Percentiles rank a stretch among this genome's conserved stretches.
phyloP scores from a whole-genome alignment of 2,797 vertebrate genomes.

The Thripadectes ignobilis region DNA sequence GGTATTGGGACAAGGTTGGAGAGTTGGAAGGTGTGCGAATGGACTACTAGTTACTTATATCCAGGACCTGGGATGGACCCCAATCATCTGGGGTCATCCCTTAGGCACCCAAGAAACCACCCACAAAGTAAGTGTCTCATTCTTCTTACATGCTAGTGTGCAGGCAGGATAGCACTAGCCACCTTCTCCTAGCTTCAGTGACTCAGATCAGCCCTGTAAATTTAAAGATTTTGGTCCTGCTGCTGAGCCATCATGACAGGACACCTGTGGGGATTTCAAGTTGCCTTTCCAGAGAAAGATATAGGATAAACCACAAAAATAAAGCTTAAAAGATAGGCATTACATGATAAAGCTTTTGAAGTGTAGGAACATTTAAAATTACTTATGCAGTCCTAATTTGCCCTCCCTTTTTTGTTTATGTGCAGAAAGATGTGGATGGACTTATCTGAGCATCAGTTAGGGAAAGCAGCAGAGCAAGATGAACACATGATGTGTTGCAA shows the following conservation, averaged over 20 bases:
- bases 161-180: background rate
- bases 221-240: background rate
- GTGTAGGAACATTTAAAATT: background rate
- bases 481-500: background rate
- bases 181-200: background rate
- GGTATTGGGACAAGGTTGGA: background rate
- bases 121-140: fast-evolving
- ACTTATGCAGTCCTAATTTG: background rate
- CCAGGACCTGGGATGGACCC: background rate
- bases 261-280: background rate
- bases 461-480: background rate
- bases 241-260: background rate
- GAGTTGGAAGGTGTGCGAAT: background rate
- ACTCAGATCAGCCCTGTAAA: background rate
- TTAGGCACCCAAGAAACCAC: background rate
- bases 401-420: background rate
- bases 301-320: background rate
- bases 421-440: background rate
- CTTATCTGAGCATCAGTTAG: background rate
- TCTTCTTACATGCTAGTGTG: background rate
- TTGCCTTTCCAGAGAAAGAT: background rate
- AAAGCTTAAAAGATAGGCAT: background rate
- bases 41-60: background rate
- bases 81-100: background rate
- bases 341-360: background rate